phyloP scores from a whole-genome alignment of 2,113 vertebrate genomes.

The Loxodonta africana region DNA sequence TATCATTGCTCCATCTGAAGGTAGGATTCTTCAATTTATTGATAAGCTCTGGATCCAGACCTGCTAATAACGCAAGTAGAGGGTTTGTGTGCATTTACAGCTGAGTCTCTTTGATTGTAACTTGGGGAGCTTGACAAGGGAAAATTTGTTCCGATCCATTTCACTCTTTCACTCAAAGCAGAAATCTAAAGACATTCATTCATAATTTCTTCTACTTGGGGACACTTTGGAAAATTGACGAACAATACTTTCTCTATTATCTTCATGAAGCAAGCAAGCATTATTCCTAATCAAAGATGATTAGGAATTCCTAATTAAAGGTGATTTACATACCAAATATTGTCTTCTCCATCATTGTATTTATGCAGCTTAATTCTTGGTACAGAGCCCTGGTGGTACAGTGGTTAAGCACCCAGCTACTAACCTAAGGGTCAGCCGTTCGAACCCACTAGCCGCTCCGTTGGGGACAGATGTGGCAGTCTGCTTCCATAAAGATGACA shows the following conservation, averaged over 20 bases:
- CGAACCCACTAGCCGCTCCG: too few species aligned
- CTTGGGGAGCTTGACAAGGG: background rate
- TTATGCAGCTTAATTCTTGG: background rate
- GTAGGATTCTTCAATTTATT: background rate
- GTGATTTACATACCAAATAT: background rate
- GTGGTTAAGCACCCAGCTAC: too few species aligned
- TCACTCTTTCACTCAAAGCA: background rate
- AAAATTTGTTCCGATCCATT: background rate
- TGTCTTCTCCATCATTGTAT: background rate
- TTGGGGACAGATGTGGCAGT: too few species aligned
- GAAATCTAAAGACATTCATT: background rate
- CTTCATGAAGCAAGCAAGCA: background rate
- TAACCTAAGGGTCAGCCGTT: too few species aligned
- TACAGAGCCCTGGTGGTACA: too few species aligned
- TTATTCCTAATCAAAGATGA: background rate
- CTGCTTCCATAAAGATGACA: too few species aligned
- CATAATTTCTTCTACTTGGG: background rate
- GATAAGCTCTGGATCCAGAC: background rate
- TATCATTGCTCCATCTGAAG: background rate
- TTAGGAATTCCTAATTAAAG: background rate
- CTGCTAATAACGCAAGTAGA: background rate
- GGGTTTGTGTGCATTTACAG: background rate
- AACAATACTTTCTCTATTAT: background rate
- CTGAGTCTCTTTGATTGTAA: background rate
- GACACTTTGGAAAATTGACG: background rate